A percentile compares a stretch with the other conserved stretches of the same genome.
Evolutionary conservation across 2,113 vertebrate genomes (phyloP).

Genomic region (Oryctolagus cuniculus): DNA sequence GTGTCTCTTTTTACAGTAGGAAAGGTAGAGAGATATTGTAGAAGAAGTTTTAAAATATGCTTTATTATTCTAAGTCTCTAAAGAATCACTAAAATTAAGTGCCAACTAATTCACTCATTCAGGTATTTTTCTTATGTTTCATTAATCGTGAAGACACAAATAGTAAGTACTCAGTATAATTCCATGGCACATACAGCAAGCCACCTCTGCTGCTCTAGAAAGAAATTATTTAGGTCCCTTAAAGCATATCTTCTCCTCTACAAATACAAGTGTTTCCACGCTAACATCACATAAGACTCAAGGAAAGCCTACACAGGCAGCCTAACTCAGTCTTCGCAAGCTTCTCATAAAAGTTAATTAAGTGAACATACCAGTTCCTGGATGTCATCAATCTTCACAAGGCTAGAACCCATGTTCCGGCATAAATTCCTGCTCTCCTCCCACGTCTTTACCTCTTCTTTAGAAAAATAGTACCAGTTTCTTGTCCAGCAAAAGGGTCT

Average conservation of each 20-base stretch:
- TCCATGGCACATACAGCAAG: too few relatives aligned
- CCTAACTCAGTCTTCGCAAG: not conserved
- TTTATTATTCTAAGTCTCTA: not conserved
- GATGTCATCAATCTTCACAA: not conserved
- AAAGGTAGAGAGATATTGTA: not conserved
- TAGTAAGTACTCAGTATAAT: not conserved
- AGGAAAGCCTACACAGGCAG: not conserved
- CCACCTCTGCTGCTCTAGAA: not conserved
- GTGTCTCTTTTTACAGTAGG: not conserved
- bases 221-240: not conserved
- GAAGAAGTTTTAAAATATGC: not conserved
- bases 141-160: not conserved
- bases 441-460: conserved; percentile 49
- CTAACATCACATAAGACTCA: too few relatives aligned
- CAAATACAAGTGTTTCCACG: not conserved
- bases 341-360: not conserved
- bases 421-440: not conserved
- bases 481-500: not conserved
- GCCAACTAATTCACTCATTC: not conserved
- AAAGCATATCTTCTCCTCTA: fast-evolving
- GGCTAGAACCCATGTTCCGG: not conserved
- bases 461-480: conserved; percentile 59
- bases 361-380: conserved; percentile 30
- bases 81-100: not conserved
- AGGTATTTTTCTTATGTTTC: not conserved